Percentiles rank a stretch among this genome's conserved stretches.
Evolutionary conservation across 2,113 vertebrate species (phyloP).

Genomic region (Pungitius pungitius): DNA sequence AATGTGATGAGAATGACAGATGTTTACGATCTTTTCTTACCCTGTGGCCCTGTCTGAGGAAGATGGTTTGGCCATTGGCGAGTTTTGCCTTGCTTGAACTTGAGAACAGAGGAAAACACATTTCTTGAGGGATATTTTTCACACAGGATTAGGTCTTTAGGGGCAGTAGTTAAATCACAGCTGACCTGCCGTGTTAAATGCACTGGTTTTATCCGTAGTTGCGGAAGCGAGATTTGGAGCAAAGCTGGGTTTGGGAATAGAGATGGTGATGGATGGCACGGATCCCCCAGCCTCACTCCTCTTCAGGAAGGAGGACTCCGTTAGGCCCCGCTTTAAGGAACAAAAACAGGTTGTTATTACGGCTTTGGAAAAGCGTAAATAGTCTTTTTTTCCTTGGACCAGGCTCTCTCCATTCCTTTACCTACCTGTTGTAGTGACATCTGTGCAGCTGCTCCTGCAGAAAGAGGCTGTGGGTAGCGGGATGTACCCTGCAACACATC

Average conservation of each 20-base stretch:
- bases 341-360: background rate
- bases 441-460: constrained; percentile 57
- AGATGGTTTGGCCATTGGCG: constrained; percentile 68
- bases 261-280: constrained; percentile 65
- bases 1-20: background rate
- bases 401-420: background rate
- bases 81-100: constrained; percentile 76
- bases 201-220: constrained; percentile 60
- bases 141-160: background rate
- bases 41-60: constrained; percentile 74
- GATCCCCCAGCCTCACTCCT: constrained; percentile 64
- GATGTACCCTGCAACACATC: constrained; percentile 69
- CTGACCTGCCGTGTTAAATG: constrained; percentile 43
- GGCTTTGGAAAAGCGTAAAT: background rate
- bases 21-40: constrained; percentile 56
- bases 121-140: background rate
- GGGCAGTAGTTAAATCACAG: background rate
- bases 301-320: constrained; percentile 71
- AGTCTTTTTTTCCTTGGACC: background rate
- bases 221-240: constrained; percentile 41
- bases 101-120: background rate
- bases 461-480: constrained; percentile 70
- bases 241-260: constrained; percentile 71
- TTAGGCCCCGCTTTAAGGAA: constrained; percentile 65
- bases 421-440: constrained; percentile 74